These are phyloP conservation scores for Elegia similella DNA, from an alignment of 2,888 invertebrate genomes.

Conservation along the genomic window DNA sequence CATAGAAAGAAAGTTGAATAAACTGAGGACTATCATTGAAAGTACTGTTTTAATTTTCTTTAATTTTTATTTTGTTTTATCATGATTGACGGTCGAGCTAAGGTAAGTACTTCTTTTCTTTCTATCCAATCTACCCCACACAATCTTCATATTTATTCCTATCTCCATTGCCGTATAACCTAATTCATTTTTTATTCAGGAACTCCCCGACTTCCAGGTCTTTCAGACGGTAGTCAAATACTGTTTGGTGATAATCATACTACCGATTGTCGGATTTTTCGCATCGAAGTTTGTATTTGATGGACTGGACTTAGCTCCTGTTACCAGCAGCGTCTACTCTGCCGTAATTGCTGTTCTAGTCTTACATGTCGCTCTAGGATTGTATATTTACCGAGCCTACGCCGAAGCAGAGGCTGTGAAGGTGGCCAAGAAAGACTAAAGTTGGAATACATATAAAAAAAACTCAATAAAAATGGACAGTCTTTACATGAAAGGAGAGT, in stretches of 20 bases:
- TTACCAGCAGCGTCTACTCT: constrained; percentile 89
- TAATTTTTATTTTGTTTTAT: constrained; percentile 52
- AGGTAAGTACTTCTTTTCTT: constrained; percentile 56
- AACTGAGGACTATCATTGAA: not conserved
- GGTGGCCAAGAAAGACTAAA: constrained; percentile 72
- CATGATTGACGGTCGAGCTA: constrained; percentile 79
- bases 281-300: constrained; percentile 86
- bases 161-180: not conserved
- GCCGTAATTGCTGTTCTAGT: constrained; percentile 88
- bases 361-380: constrained; percentile 88
- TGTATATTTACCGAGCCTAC: constrained; percentile 90
- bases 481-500: constrained; percentile 72
- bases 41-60: constrained; percentile 25
- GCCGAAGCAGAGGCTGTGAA: constrained; percentile 74
- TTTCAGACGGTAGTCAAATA: constrained; percentile 90
- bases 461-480: constrained; percentile 63
- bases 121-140: not conserved
- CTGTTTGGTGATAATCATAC: constrained; percentile 87
- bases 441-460: constrained; percentile 14
- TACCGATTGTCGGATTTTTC: constrained; percentile 90
- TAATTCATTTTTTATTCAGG: constrained; percentile 59
- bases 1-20: too few relatives aligned
- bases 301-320: constrained; percentile 75
- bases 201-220: constrained; percentile 85
- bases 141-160: not conserved